phyloP scores from a whole-genome alignment of 2,113 vertebrate species.

The Paramisgurnus dabryanus region DNA sequence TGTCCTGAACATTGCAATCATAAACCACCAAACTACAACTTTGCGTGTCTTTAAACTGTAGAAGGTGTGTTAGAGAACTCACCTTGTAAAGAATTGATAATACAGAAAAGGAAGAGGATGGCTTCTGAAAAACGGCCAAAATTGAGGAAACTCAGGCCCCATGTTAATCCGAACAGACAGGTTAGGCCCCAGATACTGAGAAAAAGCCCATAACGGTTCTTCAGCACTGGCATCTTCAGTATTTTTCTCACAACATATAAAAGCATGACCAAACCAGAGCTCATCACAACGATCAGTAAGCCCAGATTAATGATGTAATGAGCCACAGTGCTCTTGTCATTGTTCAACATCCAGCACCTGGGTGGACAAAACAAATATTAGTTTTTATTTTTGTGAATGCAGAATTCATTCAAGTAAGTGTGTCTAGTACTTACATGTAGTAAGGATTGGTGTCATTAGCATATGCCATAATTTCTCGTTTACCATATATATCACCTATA shows the following conservation, averaged over 20 bases:
- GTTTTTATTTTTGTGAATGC: background rate
- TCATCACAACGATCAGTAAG: slow-evolving; percentile 59
- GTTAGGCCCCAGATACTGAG: slow-evolving; percentile 79
- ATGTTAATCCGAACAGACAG: slow-evolving; percentile 73
- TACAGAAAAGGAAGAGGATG: slow-evolving; percentile 67
- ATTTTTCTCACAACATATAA: slow-evolving; percentile 66
- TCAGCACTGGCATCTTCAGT: slow-evolving; percentile 65
- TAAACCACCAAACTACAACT: background rate
- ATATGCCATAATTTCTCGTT: slow-evolving; percentile 48
- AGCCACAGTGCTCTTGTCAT: slow-evolving; percentile 47
- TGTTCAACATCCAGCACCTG: slow-evolving; percentile 76
- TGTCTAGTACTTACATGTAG: slow-evolving; percentile 64
- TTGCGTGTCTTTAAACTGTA: background rate
- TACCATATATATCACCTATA: slow-evolving; percentile 69
- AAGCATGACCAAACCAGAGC: slow-evolving; percentile 69
- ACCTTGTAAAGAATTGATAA: slow-evolving; percentile 78
- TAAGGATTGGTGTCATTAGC: slow-evolving; percentile 58
- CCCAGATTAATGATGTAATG: slow-evolving; percentile 67
- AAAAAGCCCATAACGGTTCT: slow-evolving; percentile 64
- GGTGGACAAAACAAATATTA: background rate
- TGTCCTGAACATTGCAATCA: too few species aligned
- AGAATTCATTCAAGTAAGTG: background rate
- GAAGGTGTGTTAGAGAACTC: background rate
- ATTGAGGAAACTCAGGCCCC: slow-evolving; percentile 69
- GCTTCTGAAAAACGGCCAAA: slow-evolving; percentile 59